Evolutionary conservation across 2,113 vertebrate species (phyloP), one percentile per base, ranked within the genome.

Genomic region (Bucco capensis): DNA sequence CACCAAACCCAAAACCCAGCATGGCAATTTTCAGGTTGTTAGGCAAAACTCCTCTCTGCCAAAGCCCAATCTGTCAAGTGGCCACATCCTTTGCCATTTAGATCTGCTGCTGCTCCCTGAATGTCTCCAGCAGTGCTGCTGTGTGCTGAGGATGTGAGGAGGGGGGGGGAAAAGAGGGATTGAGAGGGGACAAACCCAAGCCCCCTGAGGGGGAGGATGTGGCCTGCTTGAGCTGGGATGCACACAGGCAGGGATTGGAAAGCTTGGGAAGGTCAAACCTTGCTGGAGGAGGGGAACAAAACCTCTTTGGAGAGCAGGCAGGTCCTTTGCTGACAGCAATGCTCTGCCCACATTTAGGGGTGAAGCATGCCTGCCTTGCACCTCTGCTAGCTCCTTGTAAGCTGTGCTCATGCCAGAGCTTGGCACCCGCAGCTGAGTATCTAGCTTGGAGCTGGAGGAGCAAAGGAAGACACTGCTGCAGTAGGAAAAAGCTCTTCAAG

Each of bases 41-140:
- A 75, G 82, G 80, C 88, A 88, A 73, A 35, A 5, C 7, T 53
- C 35, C 67, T 31, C n/a, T 21, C 56, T 1, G 16, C 31, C 46
- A 70, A 88, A 78, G 61, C 88, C 66, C 54, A 70, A 82, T 82
- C 91, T 85, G 71, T 93, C 91, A 86, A 69, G n/a, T 33, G 61
- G 47, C 30, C 80, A 10, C 9, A 8, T 70, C 30, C 75, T 35
- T 53, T 50, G 57, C 78, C 7, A 2, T 12, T 85, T 27, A 28
- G 69, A 88, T 61, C 79, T 4, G 5, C 31, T 49, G 71, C 38
- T 3, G 31, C 30, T 3, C 40, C 47, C 73, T 4, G 0, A 27
- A 31, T 0, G 38, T 12, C 33, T 80, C 1, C 66, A 0, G 7
- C 21, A 56, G 71, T 9, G 67, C 73, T 67, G 73, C 60, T 1